Conservation (phyloP, 2,113 vertebrate species). For the Etheostoma spectabile region DNA sequence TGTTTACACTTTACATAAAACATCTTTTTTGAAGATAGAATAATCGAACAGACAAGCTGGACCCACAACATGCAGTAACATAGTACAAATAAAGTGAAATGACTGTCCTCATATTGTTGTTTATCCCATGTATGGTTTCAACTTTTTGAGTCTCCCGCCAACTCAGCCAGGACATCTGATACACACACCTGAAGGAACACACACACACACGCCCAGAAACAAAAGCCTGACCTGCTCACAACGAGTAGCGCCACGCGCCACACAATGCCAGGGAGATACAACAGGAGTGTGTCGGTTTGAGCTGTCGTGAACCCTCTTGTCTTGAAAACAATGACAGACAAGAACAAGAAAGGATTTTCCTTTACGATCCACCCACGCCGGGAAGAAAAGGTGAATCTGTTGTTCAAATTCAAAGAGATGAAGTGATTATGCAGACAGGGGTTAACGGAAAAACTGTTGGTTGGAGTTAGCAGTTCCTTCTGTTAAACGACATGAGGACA, state of each 20-base stretch:
- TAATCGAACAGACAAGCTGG: background rate
- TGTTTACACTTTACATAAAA: too few species aligned
- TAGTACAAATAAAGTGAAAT: background rate
- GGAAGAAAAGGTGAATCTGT: conserved; percentile 31
- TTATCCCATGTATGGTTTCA: background rate
- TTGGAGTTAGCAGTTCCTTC: background rate
- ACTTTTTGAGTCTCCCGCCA: conserved; percentile 59
- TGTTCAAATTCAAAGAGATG: conserved; percentile 21
- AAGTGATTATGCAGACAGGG: conserved; percentile 29
- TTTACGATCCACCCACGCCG: background rate
- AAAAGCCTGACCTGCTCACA: conserved; percentile 22
- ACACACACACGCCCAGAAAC: conserved; percentile 42
- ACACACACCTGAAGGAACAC: conserved; percentile 35
- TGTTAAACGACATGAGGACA: too few species aligned
- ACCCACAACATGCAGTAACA: background rate
- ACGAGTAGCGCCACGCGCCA: conserved; percentile 39
- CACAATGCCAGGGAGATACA: conserved; percentile 32
- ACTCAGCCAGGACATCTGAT: conserved; percentile 35
- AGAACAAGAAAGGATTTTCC: conserved; percentile 4
- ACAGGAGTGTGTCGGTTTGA: conserved; percentile 58
- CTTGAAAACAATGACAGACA: conserved; percentile 39
- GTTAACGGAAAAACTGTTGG: conserved; percentile 51
- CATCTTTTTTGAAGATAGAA: background rate
- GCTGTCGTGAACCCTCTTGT: background rate
- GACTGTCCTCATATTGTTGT: background rate